These are phyloP conservation scores for Corythucha ciliata DNA, from an alignment of 2,888 invertebrate genomes.

Conservation along the genomic window DNA sequence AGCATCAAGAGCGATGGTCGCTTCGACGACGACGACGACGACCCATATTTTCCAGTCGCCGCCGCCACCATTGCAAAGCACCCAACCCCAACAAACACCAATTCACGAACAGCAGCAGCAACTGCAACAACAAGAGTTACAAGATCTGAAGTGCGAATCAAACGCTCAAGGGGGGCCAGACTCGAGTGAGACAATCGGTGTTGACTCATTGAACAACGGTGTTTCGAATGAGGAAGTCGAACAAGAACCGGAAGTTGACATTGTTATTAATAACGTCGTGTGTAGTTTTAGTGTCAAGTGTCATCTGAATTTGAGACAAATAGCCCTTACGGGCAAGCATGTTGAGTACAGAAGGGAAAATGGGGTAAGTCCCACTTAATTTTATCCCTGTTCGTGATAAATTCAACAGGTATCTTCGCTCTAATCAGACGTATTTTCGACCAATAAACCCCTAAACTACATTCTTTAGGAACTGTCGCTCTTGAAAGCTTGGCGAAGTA, in stretches of 20 bases:
- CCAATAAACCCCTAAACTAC: too few relatives aligned
- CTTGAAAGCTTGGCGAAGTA: too few relatives aligned
- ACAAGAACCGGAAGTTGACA: slow-evolving; percentile 75
- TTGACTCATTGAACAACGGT: background rate
- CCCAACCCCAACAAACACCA: background rate
- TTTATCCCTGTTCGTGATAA: too few relatives aligned
- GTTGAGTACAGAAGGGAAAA: slow-evolving; percentile 92
- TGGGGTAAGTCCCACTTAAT: slow-evolving; percentile 59
- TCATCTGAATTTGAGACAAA: slow-evolving; percentile 88
- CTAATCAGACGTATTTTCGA: background rate
- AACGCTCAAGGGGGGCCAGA: slow-evolving; percentile 11
- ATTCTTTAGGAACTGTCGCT: too few relatives aligned
- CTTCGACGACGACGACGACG: too few relatives aligned
- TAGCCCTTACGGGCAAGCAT: slow-evolving; percentile 84
- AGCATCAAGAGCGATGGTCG: slow-evolving; percentile 12
- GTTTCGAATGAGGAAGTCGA: too few relatives aligned
- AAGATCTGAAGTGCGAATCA: too few relatives aligned
- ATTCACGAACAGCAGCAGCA: slow-evolving; percentile 11
- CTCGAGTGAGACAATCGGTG: slow-evolving; percentile 9
- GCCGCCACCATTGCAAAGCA: slow-evolving; percentile 14
- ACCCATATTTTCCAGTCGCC: slow-evolving; percentile 5
- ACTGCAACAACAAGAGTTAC: slow-evolving; percentile 10
- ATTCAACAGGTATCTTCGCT: background rate
- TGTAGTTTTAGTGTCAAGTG: slow-evolving; percentile 94
- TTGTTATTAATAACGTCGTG: slow-evolving; percentile 95